These are phyloP conservation scores for Philopotamus ludificatus DNA, from an alignment of 1,140 invertebrate genomes.

Conservation along the genomic window DNA sequence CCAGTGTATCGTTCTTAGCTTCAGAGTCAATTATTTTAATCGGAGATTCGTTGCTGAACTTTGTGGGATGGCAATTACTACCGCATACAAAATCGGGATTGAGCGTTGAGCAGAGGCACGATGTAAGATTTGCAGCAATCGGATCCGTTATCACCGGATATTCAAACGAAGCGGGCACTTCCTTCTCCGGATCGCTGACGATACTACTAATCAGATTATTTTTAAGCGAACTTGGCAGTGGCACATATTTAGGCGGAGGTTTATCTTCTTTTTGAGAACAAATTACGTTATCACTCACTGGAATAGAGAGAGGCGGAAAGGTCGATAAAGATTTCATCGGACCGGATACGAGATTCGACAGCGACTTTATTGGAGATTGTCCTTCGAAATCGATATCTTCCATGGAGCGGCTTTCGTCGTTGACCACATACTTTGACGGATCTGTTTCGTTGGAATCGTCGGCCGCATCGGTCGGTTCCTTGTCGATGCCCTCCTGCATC, in stretches of 20 bases:
- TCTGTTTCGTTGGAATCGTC: slow-evolving; percentile 45
- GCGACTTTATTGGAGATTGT: slow-evolving; percentile 62
- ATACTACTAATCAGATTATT: slow-evolving; percentile 38
- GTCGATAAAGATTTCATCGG: slow-evolving; percentile 54
- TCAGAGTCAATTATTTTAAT: no score
- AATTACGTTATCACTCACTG: slow-evolving; percentile 1
- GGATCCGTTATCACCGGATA: slow-evolving; percentile 45
- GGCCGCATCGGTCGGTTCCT: slow-evolving; percentile 38
- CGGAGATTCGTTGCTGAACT: not conserved
- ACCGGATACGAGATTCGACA: slow-evolving; percentile 62
- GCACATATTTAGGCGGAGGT: slow-evolving; percentile 35
- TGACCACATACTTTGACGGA: slow-evolving; percentile 46
- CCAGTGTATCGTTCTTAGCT: no score
- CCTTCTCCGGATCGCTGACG: slow-evolving; percentile 22
- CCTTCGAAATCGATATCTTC: slow-evolving; percentile 53
- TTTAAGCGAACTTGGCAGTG: slow-evolving; percentile 38
- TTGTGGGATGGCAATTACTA: slow-evolving; percentile 21
- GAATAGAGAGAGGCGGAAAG: slow-evolving; percentile 13
- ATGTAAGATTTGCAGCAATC: slow-evolving; percentile 51
- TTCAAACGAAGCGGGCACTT: slow-evolving; percentile 1
- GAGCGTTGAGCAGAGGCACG: slow-evolving; percentile 50
- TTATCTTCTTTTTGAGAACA: slow-evolving; percentile 26
- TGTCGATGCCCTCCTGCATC: slow-evolving; percentile 45
- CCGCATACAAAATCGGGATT: slow-evolving; percentile 36
- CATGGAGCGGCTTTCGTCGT: slow-evolving; percentile 48